These are phyloP conservation scores for Piscicola geometra DNA, from an alignment of 2,888 invertebrate species.

Conservation along the genomic window DNA sequence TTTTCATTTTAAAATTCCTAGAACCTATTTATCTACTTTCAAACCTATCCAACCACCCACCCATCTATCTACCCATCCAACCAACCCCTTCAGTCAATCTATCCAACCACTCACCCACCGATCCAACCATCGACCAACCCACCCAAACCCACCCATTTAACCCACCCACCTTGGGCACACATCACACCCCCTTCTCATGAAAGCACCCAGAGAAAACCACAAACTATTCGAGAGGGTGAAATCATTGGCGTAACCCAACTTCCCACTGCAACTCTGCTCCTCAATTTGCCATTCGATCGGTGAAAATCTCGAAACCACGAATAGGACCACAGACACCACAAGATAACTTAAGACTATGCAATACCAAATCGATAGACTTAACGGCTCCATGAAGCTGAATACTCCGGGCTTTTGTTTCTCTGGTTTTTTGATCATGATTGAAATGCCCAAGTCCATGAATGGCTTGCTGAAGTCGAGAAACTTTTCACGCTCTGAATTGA, in stretches of 20 bases:
- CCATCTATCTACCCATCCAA: too few species aligned
- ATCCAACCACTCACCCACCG: background rate
- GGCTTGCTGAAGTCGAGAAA: conserved; percentile 96
- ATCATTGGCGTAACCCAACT: conserved; percentile 45
- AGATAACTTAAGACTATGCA: conserved; percentile 78
- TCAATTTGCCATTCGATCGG: conserved; percentile 88
- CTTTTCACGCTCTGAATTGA: conserved; percentile 83
- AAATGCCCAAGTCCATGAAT: conserved; percentile 90
- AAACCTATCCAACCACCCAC: too few species aligned
- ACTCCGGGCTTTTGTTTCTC: conserved; percentile 89
- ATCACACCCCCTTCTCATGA: conserved; percentile 96
- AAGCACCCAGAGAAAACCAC: conserved; percentile 91
- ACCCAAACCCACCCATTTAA: conserved; percentile 54
- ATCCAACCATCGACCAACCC: background rate
- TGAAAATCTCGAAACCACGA: conserved; percentile 90
- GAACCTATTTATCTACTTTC: too few species aligned
- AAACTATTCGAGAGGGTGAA: conserved; percentile 81
- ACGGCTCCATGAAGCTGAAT: conserved; percentile 92
- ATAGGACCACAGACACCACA: conserved; percentile 91
- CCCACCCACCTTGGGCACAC: conserved; percentile 74
- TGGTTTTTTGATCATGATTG: conserved; percentile 90
- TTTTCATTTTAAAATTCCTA: too few species aligned
- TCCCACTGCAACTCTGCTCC: conserved; percentile 39
- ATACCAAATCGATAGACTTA: conserved; percentile 96
- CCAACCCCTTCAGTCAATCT: background rate